phyloP scores from a whole-genome alignment of 23 tunicate genomes.

The Styela clava region DNA sequence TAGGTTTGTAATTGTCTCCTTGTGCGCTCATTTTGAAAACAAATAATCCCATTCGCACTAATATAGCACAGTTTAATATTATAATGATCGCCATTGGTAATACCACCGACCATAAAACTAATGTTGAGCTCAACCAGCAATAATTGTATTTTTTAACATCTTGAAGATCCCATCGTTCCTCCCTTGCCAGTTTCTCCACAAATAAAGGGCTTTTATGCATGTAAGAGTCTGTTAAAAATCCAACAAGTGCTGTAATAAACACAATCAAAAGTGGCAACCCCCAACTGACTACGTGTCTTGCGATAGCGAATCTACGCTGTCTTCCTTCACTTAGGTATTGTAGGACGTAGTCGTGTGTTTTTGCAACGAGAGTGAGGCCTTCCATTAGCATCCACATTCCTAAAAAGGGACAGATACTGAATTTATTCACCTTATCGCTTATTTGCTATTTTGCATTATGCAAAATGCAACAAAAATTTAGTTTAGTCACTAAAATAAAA shows the following conservation, averaged over 20 bases:
- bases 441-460: no score
- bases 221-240: background rate
- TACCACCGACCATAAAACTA: background rate
- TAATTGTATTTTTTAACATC: background rate
- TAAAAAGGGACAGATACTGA: no score
- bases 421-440: no score
- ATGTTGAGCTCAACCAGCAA: background rate
- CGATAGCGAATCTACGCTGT: background rate
- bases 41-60: background rate
- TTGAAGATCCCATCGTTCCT: background rate
- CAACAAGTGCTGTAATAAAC: background rate
- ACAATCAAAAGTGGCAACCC: constrained; percentile 13
- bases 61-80: background rate
- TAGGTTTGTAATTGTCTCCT: background rate
- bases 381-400: constrained; percentile 35
- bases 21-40: background rate
- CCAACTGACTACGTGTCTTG: constrained; percentile 16
- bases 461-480: no score
- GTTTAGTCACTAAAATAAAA: no score
- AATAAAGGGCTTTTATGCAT: background rate
- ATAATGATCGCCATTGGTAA: background rate
- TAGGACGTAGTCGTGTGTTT: constrained; percentile 20
- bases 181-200: background rate
- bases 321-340: background rate
- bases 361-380: constrained; percentile 3